Evolutionary conservation across 1,140 invertebrate genomes (phyloP).

Genomic region (Drosophila azteca): DNA sequence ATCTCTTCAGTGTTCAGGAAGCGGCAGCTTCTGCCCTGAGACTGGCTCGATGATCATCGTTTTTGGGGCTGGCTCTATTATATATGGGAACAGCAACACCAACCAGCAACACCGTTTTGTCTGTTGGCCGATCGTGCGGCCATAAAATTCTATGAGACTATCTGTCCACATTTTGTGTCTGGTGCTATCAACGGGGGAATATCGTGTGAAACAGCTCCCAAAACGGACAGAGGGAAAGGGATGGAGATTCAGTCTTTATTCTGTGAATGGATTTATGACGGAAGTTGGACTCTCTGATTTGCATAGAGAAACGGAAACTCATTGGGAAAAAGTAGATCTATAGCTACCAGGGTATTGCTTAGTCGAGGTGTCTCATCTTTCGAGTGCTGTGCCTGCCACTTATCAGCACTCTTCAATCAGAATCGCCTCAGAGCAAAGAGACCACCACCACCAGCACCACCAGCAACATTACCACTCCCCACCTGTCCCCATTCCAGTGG

Average conservation of each 20-base stretch:
- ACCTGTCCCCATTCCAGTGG: slow-evolving; percentile 37
- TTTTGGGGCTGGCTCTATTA: slow-evolving; percentile 47
- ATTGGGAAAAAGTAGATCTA: background rate
- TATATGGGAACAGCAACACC: slow-evolving; percentile 55
- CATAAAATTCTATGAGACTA: slow-evolving; percentile 75
- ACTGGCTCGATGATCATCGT: background rate
- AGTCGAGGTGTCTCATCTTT: slow-evolving; percentile 24
- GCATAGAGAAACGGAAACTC: slow-evolving; percentile 22
- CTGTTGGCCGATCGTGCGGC: slow-evolving; percentile 64
- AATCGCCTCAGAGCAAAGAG: slow-evolving; percentile 21
- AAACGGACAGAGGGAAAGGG: slow-evolving; percentile 20
- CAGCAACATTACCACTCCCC: slow-evolving; percentile 9
- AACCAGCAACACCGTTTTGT: slow-evolving; percentile 44
- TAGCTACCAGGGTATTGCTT: slow-evolving; percentile 13
- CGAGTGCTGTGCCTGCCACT: slow-evolving; percentile 3
- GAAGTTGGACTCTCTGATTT: slow-evolving; percentile 43
- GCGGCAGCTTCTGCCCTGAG: slow-evolving; percentile 7
- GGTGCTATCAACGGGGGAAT: slow-evolving; percentile 64
- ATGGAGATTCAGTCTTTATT: background rate
- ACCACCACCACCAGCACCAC: background rate
- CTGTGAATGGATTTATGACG: slow-evolving; percentile 40
- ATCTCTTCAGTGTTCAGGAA: slow-evolving; percentile 13
- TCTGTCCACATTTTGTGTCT: slow-evolving; percentile 36
- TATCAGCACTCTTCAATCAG: slow-evolving; percentile 37
- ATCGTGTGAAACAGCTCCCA: slow-evolving; percentile 69